These are phyloP conservation scores for Pelecanus crispus DNA, from an alignment of 2,113 vertebrate species.

Conservation along the genomic window DNA sequence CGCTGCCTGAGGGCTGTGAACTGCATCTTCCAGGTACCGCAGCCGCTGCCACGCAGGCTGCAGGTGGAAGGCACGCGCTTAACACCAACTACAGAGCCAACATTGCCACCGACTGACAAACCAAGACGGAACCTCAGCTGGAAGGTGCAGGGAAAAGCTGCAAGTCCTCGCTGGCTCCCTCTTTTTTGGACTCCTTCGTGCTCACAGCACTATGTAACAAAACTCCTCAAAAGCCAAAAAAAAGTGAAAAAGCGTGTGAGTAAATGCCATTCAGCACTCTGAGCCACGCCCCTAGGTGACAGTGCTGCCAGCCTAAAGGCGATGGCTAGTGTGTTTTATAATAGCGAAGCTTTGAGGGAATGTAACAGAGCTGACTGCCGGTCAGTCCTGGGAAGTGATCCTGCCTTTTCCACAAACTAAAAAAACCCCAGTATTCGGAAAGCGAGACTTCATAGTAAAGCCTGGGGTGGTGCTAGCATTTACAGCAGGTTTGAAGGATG, in stretches of 20 bases:
- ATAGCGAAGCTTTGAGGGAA: not conserved
- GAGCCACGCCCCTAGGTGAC: not conserved
- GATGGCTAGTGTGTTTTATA: fast-evolving
- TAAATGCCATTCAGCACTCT: not conserved
- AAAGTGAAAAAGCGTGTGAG: not conserved
- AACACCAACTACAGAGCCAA: not conserved
- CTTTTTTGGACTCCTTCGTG: not conserved
- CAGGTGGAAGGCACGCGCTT: not conserved
- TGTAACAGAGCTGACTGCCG: not conserved
- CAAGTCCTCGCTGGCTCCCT: not conserved
- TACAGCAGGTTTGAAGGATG: not conserved
- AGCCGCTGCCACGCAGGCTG: not conserved
- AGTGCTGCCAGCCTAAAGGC: too few species aligned
- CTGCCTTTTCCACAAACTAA: not conserved
- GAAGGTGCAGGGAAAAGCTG: not conserved
- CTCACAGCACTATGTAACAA: not conserved
- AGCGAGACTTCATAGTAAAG: not conserved
- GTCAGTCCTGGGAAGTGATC: fast-evolving
- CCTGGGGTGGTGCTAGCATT: not conserved
- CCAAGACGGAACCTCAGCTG: not conserved
- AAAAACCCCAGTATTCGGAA: not conserved
- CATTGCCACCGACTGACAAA: not conserved
- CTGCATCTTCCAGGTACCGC: not conserved
- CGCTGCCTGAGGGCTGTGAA: not conserved
- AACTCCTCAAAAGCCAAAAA: not conserved